These are phyloP conservation scores for Mesitornis unicolor DNA, from an alignment of 2,113 vertebrate genomes.

Conservation along the genomic window DNA sequence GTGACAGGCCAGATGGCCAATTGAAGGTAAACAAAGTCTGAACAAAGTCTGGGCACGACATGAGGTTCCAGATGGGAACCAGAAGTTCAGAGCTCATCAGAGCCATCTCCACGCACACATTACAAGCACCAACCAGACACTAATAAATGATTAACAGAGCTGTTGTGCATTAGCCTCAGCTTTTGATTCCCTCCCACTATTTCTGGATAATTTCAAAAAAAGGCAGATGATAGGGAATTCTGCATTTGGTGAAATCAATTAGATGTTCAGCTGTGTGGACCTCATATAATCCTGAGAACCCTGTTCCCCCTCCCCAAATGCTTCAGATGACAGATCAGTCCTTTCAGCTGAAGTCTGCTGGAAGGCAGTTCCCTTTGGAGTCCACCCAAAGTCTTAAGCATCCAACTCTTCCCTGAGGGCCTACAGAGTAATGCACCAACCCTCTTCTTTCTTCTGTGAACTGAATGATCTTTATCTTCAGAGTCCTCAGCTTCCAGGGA, in stretches of 20 bases:
- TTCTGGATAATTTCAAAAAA: not conserved
- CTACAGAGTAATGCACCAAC: not conserved
- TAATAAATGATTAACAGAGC: conserved; percentile 42
- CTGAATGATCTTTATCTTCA: not conserved
- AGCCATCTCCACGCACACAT: conserved; percentile 4
- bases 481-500: not conserved
- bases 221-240: not conserved
- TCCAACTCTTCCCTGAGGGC: not conserved
- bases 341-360: not conserved
- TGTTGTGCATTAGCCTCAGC: not conserved
- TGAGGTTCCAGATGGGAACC: conserved; percentile 37
- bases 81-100: conserved; percentile 39
- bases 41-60: conserved; percentile 46
- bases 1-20: not conserved
- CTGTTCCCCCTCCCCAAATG: not conserved
- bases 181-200: not conserved
- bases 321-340: not conserved
- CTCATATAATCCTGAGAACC: not conserved
- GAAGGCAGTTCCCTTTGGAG: not conserved
- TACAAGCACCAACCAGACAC: conserved; percentile 9
- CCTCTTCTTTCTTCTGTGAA: not conserved
- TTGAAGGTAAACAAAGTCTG: conserved; percentile 30
- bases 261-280: not conserved
- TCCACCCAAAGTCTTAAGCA: not conserved
- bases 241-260: not conserved